Conservation (phyloP, 2,797 vertebrate genomes). For the Sternotherus odoratus region DNA sequence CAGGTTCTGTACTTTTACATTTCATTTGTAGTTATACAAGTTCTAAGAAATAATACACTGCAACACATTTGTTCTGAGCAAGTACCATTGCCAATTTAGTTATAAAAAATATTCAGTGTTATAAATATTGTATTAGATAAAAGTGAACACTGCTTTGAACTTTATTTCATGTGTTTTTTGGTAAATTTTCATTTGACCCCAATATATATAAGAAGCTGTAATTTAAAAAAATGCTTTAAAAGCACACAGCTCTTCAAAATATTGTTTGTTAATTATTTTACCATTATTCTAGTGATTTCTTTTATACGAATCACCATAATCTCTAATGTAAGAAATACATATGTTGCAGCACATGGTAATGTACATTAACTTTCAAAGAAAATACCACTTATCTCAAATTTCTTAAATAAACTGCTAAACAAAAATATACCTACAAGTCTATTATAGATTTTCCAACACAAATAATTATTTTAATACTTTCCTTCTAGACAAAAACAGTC, state of each 20-base stretch:
- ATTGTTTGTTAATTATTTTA: not conserved
- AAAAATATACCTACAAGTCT: not conserved
- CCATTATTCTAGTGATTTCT: not conserved
- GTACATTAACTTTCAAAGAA: not conserved
- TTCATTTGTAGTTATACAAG: slow-evolving; percentile 58
- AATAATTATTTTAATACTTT: not conserved
- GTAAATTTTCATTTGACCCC: not conserved
- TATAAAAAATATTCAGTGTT: not conserved
- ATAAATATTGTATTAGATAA: not conserved
- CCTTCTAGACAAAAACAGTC: not conserved
- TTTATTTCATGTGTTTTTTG: slow-evolving; percentile 5
- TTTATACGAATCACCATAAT: slow-evolving; percentile 4
- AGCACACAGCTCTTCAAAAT: not conserved
- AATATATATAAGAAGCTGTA: not conserved
- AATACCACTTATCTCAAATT: not conserved
- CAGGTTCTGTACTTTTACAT: slow-evolving; percentile 69
- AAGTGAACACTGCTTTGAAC: not conserved
- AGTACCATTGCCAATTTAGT: not conserved
- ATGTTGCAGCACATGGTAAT: not conserved
- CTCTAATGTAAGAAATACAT: not conserved
- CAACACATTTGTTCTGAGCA: not conserved
- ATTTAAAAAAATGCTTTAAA: not conserved
- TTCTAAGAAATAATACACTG: not conserved
- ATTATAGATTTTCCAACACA: not conserved
- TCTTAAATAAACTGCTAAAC: not conserved